Base-by-base conservation (phyloP, 2,888 invertebrate genomes). In the Apotomis turbidana region DNA sequence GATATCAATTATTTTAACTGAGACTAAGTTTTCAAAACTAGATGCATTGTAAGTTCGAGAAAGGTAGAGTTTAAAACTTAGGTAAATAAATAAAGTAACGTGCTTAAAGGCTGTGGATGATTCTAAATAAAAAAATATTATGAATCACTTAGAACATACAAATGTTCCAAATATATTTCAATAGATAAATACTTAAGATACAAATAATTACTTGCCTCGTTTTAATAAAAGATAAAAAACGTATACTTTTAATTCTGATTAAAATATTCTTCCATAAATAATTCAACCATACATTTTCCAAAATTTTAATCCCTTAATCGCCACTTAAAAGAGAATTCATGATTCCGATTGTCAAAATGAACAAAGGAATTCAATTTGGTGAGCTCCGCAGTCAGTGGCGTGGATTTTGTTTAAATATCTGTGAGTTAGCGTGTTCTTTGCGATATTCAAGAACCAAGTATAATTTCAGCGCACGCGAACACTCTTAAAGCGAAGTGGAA, bases 401-500 rank as follows among this genome's bases (percentile, higher is more conserved):
- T 36, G 49, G 27, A 3, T 62, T 61, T 54, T 60, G 59, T 70
- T 68, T 66, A 63, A 12, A 44, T 52, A n/a, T 38, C 41, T 51
- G 52, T 27, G 55, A 10, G 27, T 61, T 41, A 2, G 12, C 12
- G 5, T 52, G 54, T n/a, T 41, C 52, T 63, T 63, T 63, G 41
- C 13, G 38, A 67, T 67, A n/a, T 36, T 66, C 3, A 6, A 4
- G 12, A 36, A n/a, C 2, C 4, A 54, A 41, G 10, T 4, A 27
- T 27, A n/a, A 13, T 9, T 3, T 46, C 12, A n/a, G 41, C 3
- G 0, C 3, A 44, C 3, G 9, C 55, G 15, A 15, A 54, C 15
- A 15, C 51, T 66, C 55, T 66, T 55, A 27, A 27, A 3, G 27
- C 27, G n/a, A 8, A 46, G 41, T 41, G 10, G 10, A 9, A 63